Percentiles rank a stretch among this genome's conserved stretches.
phyloP scores from a whole-genome alignment of 2,888 invertebrate genomes.

The Glaucopsyche alexis region DNA sequence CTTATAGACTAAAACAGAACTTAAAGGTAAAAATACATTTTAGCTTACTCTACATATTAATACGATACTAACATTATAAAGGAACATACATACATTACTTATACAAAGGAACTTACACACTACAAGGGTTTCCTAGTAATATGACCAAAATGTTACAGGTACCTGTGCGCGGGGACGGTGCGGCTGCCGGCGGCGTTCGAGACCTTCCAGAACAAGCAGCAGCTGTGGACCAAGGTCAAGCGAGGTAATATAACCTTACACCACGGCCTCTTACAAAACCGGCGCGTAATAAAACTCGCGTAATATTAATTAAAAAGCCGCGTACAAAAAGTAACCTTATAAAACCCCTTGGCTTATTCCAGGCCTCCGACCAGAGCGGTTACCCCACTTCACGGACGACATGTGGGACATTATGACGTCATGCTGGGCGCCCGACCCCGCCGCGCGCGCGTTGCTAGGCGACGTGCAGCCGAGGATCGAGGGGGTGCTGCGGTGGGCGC shows the following conservation, averaged over 20 bases:
- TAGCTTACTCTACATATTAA: no score
- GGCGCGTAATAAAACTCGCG: no score
- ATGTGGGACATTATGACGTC: constrained; percentile 92
- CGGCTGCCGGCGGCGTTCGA: constrained; percentile 89
- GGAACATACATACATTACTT: no score
- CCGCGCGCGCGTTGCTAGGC: constrained; percentile 87
- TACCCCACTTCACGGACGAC: constrained; percentile 86
- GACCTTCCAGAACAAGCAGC: constrained; percentile 91
- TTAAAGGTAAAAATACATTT: no score
- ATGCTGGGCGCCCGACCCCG: constrained; percentile 90
- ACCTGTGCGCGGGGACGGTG: constrained; percentile 91
- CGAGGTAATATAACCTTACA: constrained; percentile 79
- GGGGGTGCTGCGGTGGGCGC: constrained; percentile 60
- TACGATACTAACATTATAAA: no score
- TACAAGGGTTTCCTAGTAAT: not conserved
- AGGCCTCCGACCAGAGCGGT: constrained; percentile 90
- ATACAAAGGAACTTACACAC: no score
- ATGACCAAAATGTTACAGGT: constrained; percentile 58
- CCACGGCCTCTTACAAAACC: no score
- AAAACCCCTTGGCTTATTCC: not conserved
- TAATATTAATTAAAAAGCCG: no score
- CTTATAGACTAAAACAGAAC: no score
- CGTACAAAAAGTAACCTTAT: no score
- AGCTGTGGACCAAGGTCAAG: constrained; percentile 90
- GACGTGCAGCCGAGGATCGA: constrained; percentile 86